Evolutionary conservation across 2,888 invertebrate species (phyloP), one percentile per base, ranked within the genome.

Genomic region (Leucania comma): DNA sequence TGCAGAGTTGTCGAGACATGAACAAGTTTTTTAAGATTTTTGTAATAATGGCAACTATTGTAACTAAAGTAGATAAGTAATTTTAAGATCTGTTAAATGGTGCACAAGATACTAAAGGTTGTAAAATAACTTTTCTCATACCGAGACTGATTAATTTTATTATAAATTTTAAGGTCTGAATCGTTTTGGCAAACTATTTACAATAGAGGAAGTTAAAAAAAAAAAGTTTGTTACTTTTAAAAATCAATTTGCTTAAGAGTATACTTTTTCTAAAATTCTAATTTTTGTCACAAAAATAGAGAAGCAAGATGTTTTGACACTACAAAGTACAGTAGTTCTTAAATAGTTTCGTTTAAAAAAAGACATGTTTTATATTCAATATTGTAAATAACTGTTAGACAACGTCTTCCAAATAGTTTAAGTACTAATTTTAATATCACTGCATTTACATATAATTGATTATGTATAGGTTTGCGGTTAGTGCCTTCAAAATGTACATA

Each of bases 91-190:
- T 85, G 82, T 79, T 84, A 70, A 78, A 87, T 89, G 90, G 91
- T 92, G 90, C 92, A 90, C 86, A 87, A 68, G 85, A 84, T 89
- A 88, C 86, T 86, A 86, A 90, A 79, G 92, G 91, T 92, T 93
- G 92, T 92, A 88, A 88, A 85, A 86, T 61, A 89, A 87, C 82
- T 88, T 81, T 90, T 90, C 91, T 94, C 91, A 90, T 85, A 86
- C 85, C 88, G 94, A 95, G 95, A 95, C 95, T 95, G 95, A 95
- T 91, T 95, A 95, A 93, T 95, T 93, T 89, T 93, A 91, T 87
- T 86, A 87, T 89, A 84, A 83, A 79, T 90, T 85, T 80, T 83
- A 85, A 86, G 80, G 69, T 73, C 72, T 77, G 67, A 71, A 63
- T 69, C 58, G 48, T 66, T 77, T 73, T 73, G 79, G 71, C 68